Conservation (phyloP, 2,888 invertebrate species). For the Chrysina gloriosa region DNA sequence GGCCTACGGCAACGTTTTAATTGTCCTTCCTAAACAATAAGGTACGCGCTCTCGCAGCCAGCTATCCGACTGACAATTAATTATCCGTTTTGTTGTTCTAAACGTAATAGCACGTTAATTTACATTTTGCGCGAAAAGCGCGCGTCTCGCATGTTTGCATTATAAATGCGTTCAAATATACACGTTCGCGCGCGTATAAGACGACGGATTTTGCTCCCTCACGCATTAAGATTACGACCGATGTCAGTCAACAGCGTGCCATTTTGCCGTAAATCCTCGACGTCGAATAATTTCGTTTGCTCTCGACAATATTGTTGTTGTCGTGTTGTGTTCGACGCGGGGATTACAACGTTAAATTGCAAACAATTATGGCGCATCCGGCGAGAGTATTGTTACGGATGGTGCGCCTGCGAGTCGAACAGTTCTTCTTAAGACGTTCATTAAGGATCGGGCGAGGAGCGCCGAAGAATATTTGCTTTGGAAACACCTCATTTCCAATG, state of each 20-base stretch:
- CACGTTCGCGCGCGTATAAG: neutral
- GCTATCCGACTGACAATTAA: slow-evolving; percentile 15
- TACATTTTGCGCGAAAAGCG: slow-evolving; percentile 7
- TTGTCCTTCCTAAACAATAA: neutral
- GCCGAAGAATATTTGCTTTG: too few relatives aligned
- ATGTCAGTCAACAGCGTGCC: slow-evolving; percentile 23
- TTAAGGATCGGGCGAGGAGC: too few relatives aligned
- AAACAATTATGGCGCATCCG: neutral
- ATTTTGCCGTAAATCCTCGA: slow-evolving; percentile 21
- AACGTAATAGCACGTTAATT: slow-evolving; percentile 17
- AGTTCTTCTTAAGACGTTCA: too few relatives aligned
- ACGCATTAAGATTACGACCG: slow-evolving; percentile 20
- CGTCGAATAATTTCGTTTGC: slow-evolving; percentile 18
- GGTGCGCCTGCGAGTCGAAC: too few relatives aligned
- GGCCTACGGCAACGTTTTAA: neutral
- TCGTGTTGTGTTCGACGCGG: neutral
- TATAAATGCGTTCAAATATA: slow-evolving; percentile 6
- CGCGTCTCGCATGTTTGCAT: slow-evolving; percentile 11
- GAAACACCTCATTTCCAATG: too few relatives aligned
- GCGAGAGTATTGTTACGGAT: too few relatives aligned
- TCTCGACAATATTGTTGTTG: slow-evolving; percentile 2
- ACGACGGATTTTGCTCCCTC: neutral
- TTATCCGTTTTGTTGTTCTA: slow-evolving; percentile 13
- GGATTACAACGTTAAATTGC: neutral
- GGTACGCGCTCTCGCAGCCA: neutral